Conservation (phyloP, 1,140 invertebrate species). For the Dinothrombium tinctorium region DNA sequence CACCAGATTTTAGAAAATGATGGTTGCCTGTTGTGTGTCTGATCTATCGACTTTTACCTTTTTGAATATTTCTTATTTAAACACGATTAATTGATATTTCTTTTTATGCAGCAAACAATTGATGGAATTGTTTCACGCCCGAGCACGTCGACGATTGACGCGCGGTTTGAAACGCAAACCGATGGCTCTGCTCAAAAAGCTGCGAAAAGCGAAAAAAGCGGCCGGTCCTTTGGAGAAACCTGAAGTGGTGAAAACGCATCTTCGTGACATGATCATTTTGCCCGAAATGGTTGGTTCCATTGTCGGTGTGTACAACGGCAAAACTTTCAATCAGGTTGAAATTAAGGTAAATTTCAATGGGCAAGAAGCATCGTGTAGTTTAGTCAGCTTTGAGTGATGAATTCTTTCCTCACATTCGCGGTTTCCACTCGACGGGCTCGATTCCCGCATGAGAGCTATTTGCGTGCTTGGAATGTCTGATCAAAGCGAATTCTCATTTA, state of each 20-base stretch:
- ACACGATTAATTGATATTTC: too few species aligned
- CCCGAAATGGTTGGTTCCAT: constrained; percentile 99
- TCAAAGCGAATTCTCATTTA: neutral
- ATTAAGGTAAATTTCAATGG: constrained; percentile 30
- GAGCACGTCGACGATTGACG: constrained; percentile 70
- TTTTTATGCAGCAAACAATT: too few species aligned
- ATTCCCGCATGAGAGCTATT: neutral
- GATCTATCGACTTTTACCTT: too few species aligned
- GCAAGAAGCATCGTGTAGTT: neutral
- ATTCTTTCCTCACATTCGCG: constrained; percentile 6
- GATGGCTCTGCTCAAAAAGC: constrained; percentile 80
- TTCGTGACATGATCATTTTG: constrained; percentile 95
- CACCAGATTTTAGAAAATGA: too few species aligned
- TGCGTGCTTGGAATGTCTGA: neutral
- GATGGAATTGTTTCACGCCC: constrained; percentile 24
- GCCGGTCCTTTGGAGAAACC: constrained; percentile 92
- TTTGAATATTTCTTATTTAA: too few species aligned
- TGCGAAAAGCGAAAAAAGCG: constrained; percentile 79
- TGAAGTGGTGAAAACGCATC: constrained; percentile 94
- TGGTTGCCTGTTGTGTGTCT: too few species aligned
- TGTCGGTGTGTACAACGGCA: constrained; percentile 98
- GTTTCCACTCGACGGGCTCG: constrained; percentile 13
- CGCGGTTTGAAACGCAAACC: constrained; percentile 91
- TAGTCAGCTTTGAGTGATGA: neutral
- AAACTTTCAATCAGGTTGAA: constrained; percentile 78